Evolutionary conservation across 37 sponge, comb jelly and placozoan genomes (phyloP).

Genomic region (Diacarnus erythraeanus): DNA sequence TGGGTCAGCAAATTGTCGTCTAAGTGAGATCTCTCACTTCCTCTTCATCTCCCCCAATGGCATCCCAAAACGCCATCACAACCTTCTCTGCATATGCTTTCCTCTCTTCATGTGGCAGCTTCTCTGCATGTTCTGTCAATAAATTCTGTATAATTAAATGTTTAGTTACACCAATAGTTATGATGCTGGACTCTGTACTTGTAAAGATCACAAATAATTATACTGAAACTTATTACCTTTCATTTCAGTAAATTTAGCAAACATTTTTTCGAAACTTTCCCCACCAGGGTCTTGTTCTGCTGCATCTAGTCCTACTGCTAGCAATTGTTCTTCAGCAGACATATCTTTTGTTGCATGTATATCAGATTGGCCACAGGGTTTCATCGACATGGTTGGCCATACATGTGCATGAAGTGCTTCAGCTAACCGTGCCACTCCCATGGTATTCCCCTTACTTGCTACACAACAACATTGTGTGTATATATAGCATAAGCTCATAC

Average conservation of each 20-base stretch:
- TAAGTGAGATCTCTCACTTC: constrained; percentile 14
- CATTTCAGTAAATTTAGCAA: constrained; percentile 54
- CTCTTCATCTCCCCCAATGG: constrained; percentile 75
- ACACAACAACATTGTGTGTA: too few species aligned
- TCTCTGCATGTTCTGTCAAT: constrained; percentile 61
- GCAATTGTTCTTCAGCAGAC: constrained; percentile 16
- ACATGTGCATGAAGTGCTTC: constrained; percentile 78
- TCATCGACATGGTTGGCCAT: constrained; percentile 75
- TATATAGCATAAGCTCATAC: too few species aligned
- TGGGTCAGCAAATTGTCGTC: neutral
- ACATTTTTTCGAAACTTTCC: constrained; percentile 57
- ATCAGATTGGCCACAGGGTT: neutral
- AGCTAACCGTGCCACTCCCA: constrained; percentile 44
- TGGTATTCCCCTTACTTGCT: too few species aligned
- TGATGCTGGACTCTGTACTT: neutral
- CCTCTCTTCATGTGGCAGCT: constrained; percentile 68
- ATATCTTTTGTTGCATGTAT: neutral
- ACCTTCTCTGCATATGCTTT: constrained; percentile 82
- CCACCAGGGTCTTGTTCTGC: constrained; percentile 37
- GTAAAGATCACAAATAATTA: neutral
- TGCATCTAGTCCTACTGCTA: constrained; percentile 18
- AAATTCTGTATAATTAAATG: neutral
- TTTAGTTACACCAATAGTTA: neutral
- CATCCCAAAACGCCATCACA: constrained; percentile 81
- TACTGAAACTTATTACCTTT: constrained; percentile 50